Evolutionary conservation across 1,140 invertebrate genomes (phyloP).

Genomic region (Aphaenogaster floridana): DNA sequence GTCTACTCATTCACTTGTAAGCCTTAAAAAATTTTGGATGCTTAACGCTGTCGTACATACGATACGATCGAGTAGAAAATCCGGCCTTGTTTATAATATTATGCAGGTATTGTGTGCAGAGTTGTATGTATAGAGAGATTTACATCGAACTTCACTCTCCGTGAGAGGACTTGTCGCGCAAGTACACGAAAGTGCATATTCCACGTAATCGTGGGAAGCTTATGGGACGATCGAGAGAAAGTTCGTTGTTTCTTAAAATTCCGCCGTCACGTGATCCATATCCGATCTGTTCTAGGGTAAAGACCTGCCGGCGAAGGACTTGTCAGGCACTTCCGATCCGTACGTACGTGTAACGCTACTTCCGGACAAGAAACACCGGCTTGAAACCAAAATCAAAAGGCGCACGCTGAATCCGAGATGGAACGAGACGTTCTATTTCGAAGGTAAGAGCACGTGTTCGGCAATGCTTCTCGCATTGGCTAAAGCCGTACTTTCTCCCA

Average conservation of each 20-base stretch:
- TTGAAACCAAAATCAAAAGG: slow-evolving; percentile 98
- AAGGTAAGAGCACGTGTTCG: slow-evolving; percentile 89
- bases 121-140: slow-evolving; percentile 13
- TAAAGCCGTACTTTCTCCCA: not conserved
- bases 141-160: slow-evolving; percentile 33
- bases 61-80: not conserved
- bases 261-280: not conserved
- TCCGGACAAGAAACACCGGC: slow-evolving; percentile 98
- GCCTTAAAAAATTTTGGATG: not conserved
- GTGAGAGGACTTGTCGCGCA: not conserved
- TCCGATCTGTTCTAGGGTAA: slow-evolving; percentile 91
- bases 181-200: not conserved
- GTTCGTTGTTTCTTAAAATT: slow-evolving; percentile 32
- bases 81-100: not conserved
- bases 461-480: not conserved
- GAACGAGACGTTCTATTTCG: slow-evolving; percentile 99
- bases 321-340: slow-evolving; percentile 97
- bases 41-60: not conserved
- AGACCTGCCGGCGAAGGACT: slow-evolving; percentile 97
- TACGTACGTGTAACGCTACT: slow-evolving; percentile 97
- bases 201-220: not conserved
- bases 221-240: not conserved
- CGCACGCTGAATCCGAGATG: slow-evolving; percentile 98
- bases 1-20: not conserved
- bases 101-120: not conserved